phyloP scores from a whole-genome alignment of 1,140 invertebrate species.

The Drosophila tropicalis region DNA sequence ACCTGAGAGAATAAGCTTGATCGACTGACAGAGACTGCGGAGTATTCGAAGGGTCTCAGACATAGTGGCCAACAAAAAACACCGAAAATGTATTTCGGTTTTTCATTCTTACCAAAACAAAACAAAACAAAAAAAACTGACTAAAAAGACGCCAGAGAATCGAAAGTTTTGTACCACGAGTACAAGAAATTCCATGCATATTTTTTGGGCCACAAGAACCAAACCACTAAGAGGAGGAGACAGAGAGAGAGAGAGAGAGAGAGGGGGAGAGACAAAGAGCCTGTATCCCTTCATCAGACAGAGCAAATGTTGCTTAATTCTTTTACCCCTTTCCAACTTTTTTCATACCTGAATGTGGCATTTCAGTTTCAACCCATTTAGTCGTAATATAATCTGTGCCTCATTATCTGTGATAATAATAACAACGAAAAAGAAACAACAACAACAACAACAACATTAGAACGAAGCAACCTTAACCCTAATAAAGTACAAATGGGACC shows the following conservation, averaged over 20 bases:
- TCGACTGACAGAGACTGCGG: constrained; percentile 9
- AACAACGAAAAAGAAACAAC: neutral
- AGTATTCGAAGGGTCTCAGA: constrained; percentile 52
- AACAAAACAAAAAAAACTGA: constrained; percentile 30
- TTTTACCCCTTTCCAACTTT: neutral
- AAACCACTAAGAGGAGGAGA: neutral
- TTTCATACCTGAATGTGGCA: neutral
- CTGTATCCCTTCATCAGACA: constrained; percentile 1
- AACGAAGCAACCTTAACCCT: constrained; percentile 50
- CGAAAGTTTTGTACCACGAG: constrained; percentile 50
- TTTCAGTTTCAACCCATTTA: constrained; percentile 21
- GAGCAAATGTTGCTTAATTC: neutral
- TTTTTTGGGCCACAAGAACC: constrained; percentile 57
- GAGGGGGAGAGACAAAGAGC: constrained; percentile 9
- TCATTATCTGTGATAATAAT: constrained; percentile 69
- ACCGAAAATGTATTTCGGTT: constrained; percentile 51
- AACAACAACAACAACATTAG: neutral
- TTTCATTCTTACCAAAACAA: constrained; percentile 25
- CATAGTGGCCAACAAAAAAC: neutral
- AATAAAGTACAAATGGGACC: constrained; percentile 81
- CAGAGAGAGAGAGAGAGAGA: constrained; percentile 1
- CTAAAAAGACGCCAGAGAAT: constrained; percentile 32
- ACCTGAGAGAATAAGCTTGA: constrained; percentile 1
- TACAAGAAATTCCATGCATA: constrained; percentile 73
- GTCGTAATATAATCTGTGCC: constrained; percentile 22